Conservation (phyloP, 2,797 vertebrate species). For the Tokudaia muenninki region DNA sequence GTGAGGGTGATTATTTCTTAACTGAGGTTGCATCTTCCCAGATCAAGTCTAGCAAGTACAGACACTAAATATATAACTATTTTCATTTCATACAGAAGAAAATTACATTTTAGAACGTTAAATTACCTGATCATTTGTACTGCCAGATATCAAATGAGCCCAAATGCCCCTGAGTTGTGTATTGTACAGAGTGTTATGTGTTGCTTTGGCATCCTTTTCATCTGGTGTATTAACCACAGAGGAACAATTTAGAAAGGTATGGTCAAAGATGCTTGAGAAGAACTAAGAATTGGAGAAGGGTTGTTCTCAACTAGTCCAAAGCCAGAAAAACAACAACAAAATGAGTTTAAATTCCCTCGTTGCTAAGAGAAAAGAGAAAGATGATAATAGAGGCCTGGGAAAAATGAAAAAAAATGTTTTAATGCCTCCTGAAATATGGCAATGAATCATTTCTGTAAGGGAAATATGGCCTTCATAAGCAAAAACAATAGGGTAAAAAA, state of each 20-base stretch:
- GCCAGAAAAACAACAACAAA: not conserved
- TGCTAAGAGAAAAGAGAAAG: not conserved
- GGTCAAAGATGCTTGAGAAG: not conserved
- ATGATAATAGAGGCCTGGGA: no score
- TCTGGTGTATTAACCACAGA: no score
- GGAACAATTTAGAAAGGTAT: not conserved
- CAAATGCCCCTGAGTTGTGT: not conserved
- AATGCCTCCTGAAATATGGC: no score
- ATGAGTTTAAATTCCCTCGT: not conserved
- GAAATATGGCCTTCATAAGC: not conserved
- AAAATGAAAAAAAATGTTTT: not conserved
- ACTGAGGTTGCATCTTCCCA: not conserved
- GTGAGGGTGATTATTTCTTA: not conserved
- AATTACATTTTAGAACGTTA: not conserved
- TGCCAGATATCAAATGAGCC: no score
- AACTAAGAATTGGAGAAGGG: not conserved
- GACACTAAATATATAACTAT: not conserved
- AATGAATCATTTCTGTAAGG: not conserved
- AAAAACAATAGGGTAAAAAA: not conserved
- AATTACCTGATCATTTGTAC: not conserved
- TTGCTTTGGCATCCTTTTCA: not conserved
- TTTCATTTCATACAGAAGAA: not conserved
- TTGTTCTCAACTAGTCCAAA: not conserved
- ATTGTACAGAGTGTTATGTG: no score
- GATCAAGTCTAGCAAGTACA: not conserved